Conservation (phyloP, 2,797 vertebrate species). For the Petrocephalus sullivani region DNA sequence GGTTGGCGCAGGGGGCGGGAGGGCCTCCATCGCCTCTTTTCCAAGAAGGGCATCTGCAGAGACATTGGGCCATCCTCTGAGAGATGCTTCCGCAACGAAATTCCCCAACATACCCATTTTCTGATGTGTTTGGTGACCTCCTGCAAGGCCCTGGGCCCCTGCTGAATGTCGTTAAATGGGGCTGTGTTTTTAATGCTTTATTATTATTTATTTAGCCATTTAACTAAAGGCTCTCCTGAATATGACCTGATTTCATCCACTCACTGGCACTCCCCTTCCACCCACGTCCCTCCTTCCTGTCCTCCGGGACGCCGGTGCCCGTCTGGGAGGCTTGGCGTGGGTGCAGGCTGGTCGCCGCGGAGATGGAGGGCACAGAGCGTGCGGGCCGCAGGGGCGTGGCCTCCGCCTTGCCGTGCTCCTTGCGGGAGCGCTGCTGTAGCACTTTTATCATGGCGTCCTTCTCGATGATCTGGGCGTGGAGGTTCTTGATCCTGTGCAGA, state of each 20-base stretch:
- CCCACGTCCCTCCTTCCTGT: slow-evolving; percentile 66
- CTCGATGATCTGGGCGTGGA: slow-evolving; percentile 80
- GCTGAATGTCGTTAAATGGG: too few relatives aligned
- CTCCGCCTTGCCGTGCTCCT: slow-evolving; percentile 63
- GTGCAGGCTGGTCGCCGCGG: slow-evolving; percentile 53
- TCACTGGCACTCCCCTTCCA: slow-evolving; percentile 72
- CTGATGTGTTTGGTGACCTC: too few relatives aligned
- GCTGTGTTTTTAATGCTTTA: too few relatives aligned
- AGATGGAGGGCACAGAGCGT: slow-evolving; percentile 71
- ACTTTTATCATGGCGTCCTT: slow-evolving; percentile 85
- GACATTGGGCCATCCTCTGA: not conserved
- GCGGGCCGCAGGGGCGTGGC: slow-evolving; percentile 64
- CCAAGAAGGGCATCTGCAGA: slow-evolving; percentile 61
- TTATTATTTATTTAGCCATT: too few relatives aligned
- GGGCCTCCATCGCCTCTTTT: slow-evolving; percentile 58
- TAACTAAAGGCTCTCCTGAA: not conserved
- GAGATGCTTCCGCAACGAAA: not conserved
- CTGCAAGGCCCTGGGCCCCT: not conserved
- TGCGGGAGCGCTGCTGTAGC: slow-evolving; percentile 74
- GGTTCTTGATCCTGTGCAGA: slow-evolving; percentile 71
- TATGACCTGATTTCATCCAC: slow-evolving; percentile 21
- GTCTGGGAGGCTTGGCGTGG: slow-evolving; percentile 70
- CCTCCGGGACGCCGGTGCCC: slow-evolving; percentile 60
- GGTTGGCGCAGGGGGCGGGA: slow-evolving; percentile 20
- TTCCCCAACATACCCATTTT: too few relatives aligned